These are phyloP conservation scores for Apoderus coryli DNA, from an alignment of 2,888 invertebrate species.

Conservation along the genomic window DNA sequence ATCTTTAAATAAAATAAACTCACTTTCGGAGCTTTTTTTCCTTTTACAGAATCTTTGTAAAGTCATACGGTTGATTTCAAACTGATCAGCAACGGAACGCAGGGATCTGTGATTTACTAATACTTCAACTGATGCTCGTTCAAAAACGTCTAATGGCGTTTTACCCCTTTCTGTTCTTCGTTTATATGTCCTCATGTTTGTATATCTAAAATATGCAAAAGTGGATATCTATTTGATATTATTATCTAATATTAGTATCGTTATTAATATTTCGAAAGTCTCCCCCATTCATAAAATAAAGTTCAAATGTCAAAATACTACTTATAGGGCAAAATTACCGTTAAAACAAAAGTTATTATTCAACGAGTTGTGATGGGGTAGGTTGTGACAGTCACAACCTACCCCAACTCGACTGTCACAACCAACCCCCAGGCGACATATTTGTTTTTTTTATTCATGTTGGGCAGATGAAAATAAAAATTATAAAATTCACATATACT, in stretches of 20 bases:
- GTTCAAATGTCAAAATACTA: too few species aligned
- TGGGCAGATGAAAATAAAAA: background rate
- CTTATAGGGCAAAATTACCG: too few species aligned
- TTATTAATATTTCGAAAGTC: too few species aligned
- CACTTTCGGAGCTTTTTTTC: too few species aligned
- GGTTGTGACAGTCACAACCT: slow-evolving; percentile 8
- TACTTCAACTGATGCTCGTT: slow-evolving; percentile 7
- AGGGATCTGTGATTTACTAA: slow-evolving; percentile 6
- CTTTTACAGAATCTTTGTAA: slow-evolving; percentile 3
- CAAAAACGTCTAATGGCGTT: slow-evolving; percentile 6
- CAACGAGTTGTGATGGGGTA: slow-evolving; percentile 4
- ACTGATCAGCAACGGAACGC: slow-evolving; percentile 6
- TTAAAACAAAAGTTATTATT: slow-evolving; percentile 4
- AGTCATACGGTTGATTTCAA: slow-evolving; percentile 6
- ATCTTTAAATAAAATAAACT: too few species aligned
- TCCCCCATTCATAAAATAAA: too few species aligned
- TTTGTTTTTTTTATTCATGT: background rate
- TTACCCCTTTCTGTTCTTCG: slow-evolving; percentile 3
- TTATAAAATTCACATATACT: too few species aligned
- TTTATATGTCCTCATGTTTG: slow-evolving; percentile 7
- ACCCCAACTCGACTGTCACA: slow-evolving; percentile 9
- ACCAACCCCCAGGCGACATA: slow-evolving; percentile 4
- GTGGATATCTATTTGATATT: background rate
- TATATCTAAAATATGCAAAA: background rate
- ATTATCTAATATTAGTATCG: slow-evolving; percentile 1